Evolutionary conservation across 2,113 vertebrate genomes (phyloP).

Genomic region (Poeciliopsis turrubarensis): DNA sequence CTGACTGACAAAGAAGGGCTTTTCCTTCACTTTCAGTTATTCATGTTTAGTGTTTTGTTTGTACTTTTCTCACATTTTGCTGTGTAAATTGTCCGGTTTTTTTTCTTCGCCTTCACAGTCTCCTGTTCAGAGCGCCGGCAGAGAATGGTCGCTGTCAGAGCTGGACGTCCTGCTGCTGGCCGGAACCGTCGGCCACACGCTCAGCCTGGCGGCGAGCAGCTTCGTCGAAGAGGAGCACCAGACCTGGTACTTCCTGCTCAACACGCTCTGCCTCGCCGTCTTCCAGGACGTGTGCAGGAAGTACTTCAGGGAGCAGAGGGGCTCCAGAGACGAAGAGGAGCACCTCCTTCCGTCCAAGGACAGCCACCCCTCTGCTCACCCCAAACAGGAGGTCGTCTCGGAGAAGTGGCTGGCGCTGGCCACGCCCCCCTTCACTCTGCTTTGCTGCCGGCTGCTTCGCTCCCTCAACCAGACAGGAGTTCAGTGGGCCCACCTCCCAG

Average conservation of each 20-base stretch:
- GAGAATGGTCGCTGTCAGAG: conserved; percentile 85
- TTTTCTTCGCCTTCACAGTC: conserved; percentile 23
- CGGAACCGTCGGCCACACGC: conserved; percentile 88
- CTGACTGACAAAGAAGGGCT: too few species aligned
- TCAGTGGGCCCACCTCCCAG: conserved; percentile 93
- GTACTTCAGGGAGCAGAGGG: conserved; percentile 75
- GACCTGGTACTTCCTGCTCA: conserved; percentile 96
- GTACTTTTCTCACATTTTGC: background rate
- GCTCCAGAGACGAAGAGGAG: conserved; percentile 51
- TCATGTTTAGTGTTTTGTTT: background rate
- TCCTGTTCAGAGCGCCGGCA: conserved; percentile 30
- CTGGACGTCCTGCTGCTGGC: conserved; percentile 85
- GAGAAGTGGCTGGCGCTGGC: conserved; percentile 88
- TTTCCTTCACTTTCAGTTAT: background rate
- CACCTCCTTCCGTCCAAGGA: conserved; percentile 57
- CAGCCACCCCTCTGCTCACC: conserved; percentile 16
- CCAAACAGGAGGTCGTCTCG: conserved; percentile 47
- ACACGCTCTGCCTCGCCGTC: conserved; percentile 88
- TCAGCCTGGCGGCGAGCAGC: conserved; percentile 92
- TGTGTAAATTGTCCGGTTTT: background rate
- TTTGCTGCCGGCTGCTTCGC: conserved; percentile 90
- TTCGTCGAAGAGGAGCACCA: conserved; percentile 98
- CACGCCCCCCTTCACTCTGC: conserved; percentile 86
- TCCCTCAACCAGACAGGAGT: conserved; percentile 95
- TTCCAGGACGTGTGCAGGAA: conserved; percentile 88